Conservation (phyloP, 2,797 vertebrate species). For the Eospalax fontanierii region DNA sequence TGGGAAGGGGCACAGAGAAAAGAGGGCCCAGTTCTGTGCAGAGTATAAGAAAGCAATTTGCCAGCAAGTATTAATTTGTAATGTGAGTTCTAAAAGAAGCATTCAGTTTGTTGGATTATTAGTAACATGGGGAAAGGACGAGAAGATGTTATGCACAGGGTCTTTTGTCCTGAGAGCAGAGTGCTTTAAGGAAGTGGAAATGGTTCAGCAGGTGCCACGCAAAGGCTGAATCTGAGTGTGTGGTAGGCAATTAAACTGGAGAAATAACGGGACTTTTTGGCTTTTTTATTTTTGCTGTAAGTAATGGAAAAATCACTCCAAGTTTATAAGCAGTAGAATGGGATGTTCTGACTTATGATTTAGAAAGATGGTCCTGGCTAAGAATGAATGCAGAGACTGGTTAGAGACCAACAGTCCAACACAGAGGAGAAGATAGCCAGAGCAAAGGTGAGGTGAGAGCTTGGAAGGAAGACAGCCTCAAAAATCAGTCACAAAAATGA, state of each 20-base stretch:
- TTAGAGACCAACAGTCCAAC: background rate
- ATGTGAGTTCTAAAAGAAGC: background rate
- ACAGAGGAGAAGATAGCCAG: background rate
- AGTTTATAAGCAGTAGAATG: background rate
- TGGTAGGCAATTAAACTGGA: background rate
- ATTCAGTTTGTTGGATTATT: background rate
- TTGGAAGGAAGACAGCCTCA: background rate
- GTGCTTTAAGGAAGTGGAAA: background rate
- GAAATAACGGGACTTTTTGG: background rate
- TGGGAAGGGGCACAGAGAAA: background rate
- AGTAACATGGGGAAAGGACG: background rate
- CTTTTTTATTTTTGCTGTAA: background rate
- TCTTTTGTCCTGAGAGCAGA: background rate
- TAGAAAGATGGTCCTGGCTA: background rate
- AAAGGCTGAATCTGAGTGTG: background rate
- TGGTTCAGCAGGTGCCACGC: background rate
- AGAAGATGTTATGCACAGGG: background rate
- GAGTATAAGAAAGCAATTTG: background rate
- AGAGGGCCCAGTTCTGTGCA: background rate
- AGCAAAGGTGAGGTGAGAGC: background rate
- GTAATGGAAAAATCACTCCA: background rate
- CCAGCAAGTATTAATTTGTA: background rate
- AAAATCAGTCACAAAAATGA: background rate
- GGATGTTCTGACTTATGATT: background rate
- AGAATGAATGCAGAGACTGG: background rate